Evolutionary conservation across 2,888 invertebrate species (phyloP), one percentile per base, ranked within the genome.

Genomic region (Polydrusus cervinus): DNA sequence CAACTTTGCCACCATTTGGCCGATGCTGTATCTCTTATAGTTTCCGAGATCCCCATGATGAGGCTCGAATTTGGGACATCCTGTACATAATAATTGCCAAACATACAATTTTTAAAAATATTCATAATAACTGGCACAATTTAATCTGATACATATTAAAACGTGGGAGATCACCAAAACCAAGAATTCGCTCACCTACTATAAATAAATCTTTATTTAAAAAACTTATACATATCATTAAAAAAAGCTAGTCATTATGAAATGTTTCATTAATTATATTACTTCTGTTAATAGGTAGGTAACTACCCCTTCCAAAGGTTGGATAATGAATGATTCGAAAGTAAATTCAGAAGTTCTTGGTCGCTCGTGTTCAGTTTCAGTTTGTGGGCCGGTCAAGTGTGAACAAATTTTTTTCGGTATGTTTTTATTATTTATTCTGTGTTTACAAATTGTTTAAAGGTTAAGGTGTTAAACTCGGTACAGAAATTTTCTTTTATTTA

Each of bases 321-420:
- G n/a, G 34, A 20, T 60, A 49, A 38, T 61, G 13, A 49, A 38
- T 61, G 13, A 55, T 61, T 69, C 45, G 69, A 69, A 69, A 69
- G 69, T 69, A 69, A 69, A 60, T 61, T 69, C 69, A 69, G 64
- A 64, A 64, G 49, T 61, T 69, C 61, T 69, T 69, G 69, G 47
- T 47, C 49, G 60, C 60, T 18, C 14, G 43, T 49, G 45, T 60
- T 61, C 67, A 55, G 67, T 67, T 38, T 60, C 16, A 61, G 47
- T n/a, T 69, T 61, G 64, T 18, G 10, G 18, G 11, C 43, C 34
- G 55, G 55, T 55, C 18, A 67, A 38, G 49, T 34, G 43, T 45
- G 45, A 43, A 62, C 40, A 20, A 43, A 13, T 43, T 18, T 45
- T 62, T 45, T 45, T 62, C 25, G 62, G 62, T 62, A 62, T 25